Evolutionary conservation across 1,140 invertebrate genomes (phyloP).

Genomic region (Homalodisca vitripennis): DNA sequence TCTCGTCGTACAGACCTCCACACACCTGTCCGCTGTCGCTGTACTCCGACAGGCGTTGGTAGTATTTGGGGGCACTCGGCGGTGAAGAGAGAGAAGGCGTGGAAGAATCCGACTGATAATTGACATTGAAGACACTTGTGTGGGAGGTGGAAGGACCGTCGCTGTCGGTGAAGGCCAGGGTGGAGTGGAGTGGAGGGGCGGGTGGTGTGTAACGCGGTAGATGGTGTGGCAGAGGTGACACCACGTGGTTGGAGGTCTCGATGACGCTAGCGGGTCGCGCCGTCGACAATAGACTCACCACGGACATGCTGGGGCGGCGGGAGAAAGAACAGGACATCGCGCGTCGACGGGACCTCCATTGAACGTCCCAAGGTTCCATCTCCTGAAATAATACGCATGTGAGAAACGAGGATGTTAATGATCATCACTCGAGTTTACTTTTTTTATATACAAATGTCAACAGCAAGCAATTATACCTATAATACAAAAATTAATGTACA

Average conservation of each 20-base stretch:
- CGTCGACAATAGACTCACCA: conserved; percentile 7
- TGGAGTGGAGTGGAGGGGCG: conserved; percentile 8
- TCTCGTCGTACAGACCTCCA: conserved; percentile 11
- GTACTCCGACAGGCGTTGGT: not conserved
- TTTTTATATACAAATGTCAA: too few species aligned
- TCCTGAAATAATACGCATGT: too few species aligned
- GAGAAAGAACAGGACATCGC: conserved; percentile 30
- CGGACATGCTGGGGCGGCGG: conserved; percentile 13
- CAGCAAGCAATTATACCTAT: too few species aligned
- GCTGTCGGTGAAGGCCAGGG: not conserved
- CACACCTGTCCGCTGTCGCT: not conserved
- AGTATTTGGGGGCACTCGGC: not conserved
- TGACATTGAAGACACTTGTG: conserved; percentile 18
- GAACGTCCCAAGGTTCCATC: conserved; percentile 11
- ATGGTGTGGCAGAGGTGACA: not conserved
- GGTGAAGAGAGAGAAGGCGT: not conserved
- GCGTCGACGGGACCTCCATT: conserved; percentile 15
- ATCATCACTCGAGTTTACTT: too few species aligned
- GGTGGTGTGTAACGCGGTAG: too few species aligned
- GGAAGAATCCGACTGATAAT: not conserved
- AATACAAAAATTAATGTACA: too few species aligned
- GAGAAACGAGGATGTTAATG: too few species aligned
- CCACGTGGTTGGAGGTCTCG: conserved; percentile 12
- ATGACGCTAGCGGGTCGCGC: conserved; percentile 19
- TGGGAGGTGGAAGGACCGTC: not conserved